Evolutionary conservation across 2,888 invertebrate genomes (phyloP).

Genomic region (Malthinus seriepunctatus): DNA sequence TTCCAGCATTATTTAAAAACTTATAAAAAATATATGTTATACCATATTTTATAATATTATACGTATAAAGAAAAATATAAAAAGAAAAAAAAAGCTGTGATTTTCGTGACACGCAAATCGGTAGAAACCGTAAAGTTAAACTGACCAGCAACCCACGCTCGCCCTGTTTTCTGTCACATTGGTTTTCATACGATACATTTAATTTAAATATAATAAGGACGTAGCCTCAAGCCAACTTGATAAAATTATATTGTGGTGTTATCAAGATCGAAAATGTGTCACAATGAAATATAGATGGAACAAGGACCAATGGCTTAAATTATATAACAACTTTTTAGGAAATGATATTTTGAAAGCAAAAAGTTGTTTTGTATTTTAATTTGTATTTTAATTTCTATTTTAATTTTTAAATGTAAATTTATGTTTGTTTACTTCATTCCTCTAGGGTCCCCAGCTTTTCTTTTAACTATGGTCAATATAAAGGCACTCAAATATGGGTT

Average conservation of each 20-base stretch:
- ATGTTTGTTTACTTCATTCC: no score
- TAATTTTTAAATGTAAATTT: no score
- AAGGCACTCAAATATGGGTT: no score
- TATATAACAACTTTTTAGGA: slow-evolving; percentile 1
- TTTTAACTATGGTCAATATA: no score
- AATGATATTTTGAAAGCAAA: no score
- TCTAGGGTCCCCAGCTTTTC: no score
- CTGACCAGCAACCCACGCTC: slow-evolving; percentile 46
- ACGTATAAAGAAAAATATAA: no score
- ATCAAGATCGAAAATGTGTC: slow-evolving; percentile 19
- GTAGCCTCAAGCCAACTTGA: slow-evolving; percentile 16
- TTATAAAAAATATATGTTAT: no score
- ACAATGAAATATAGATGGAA: slow-evolving; percentile 17
- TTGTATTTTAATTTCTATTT: no score
- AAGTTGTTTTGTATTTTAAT: no score
- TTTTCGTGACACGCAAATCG: slow-evolving; percentile 42
- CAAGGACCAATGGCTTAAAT: not conserved
- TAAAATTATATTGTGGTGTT: slow-evolving; percentile 13
- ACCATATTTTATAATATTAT: no score
- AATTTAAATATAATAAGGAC: slow-evolving; percentile 41
- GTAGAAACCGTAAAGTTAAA: slow-evolving; percentile 36
- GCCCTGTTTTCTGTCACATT: slow-evolving; percentile 47
- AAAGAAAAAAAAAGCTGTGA: slow-evolving; percentile 27
- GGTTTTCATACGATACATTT: slow-evolving; percentile 44
- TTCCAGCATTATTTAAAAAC: no score